Base-by-base conservation (phyloP, 2,113 vertebrate species). In the Strix aluco region DNA sequence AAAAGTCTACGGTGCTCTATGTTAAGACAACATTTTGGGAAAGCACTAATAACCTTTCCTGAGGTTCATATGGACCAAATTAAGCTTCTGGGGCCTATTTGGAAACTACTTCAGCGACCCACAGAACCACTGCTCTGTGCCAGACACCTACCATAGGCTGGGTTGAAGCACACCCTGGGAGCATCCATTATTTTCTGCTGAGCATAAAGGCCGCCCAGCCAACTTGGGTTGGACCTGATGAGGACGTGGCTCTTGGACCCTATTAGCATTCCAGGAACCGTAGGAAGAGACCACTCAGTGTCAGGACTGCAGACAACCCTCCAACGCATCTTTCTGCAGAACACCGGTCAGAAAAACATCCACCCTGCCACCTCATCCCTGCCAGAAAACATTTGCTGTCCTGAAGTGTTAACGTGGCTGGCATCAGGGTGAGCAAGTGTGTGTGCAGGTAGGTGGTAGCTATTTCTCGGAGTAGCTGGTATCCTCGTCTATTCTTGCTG, bases 1-100 rank as follows among this genome's bases (percentile, higher is more conserved):
- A 32, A 7, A 18, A n/a, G 52, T 13, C 9, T 9, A 13, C 0
- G 0, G 32, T 7, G 16, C 1, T 26, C 47, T 26, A 0, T 1
- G 6, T 10, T n/a, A 82, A 47, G 49, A 34, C 20, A 44, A 7
- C 4, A 0, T 15, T 67, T 77, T 62, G 59, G 72, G 80, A 80
- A 63, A 44, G 62, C n/a, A 38, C 54, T 15, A 1, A n/a, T 3
- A 22, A 73, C 49, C 36, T 77, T 77, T 49, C 22, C 87, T 54
- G 77, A 58, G 51, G n/a, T 81, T 62, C 51, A 0, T 7, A 5
- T 1, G 65, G 51, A 71, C 11, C 13, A 11, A 47, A 12, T 17
- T 3, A 21, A 47, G 25, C 44, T 82, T n/a, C 30, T 1, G 13
- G 18, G 29, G 66, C 5, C 9, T 11, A 3, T 1, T 3, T 65